Base-by-base conservation (phyloP, 2,113 vertebrate genomes). In the Ophiodon elongatus region DNA sequence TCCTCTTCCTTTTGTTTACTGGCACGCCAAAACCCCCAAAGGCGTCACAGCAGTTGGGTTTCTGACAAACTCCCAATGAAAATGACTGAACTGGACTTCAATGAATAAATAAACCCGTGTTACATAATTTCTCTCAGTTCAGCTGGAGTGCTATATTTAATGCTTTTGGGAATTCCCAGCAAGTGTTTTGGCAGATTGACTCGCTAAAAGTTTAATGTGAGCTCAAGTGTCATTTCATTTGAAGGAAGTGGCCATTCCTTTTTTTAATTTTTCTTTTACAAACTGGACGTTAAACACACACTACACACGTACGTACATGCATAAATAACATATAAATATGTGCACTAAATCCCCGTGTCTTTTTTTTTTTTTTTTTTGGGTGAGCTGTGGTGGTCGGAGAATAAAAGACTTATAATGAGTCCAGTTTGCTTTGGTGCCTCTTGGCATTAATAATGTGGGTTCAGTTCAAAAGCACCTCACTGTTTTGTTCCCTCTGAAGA, bases 71-170 rank as follows among this genome's bases (percentile, higher is more conserved):
- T 57, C 76, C 75, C 76, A 54, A 5, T 81, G 39, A 81, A 74
- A 63, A 76, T 11, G 47, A 79, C 79, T 63, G 29, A 84, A 75
- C 33, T 39, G 0, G 59, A 60, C 62, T 79, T 65, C 29, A 75
- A 75, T 88, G 73, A 90, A 82, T 86, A 73, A 86, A 78, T 83
- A 45, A 76, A 59, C 17, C 17, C 19, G 29, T 8, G 65, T 88
- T 88, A 72, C 39, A 78, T 85, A 85, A 91, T 50, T 0, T 0
- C 77, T 37, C 27, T 76, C 37, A 14, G 37, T 78, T 75, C 69
- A 15, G 67, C 76, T 59, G 35, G 65, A 63, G 80, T 9, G 13
- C 62, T 37, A 7, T 1, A 5, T 70, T 63, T 50, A 73, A 64
- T 45, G 37, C 63, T 80, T 76, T 67, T 7, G 54, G 66, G 43